phyloP scores from a whole-genome alignment of 2,797 vertebrate species.

The Paratrypauchen microcephalus region DNA sequence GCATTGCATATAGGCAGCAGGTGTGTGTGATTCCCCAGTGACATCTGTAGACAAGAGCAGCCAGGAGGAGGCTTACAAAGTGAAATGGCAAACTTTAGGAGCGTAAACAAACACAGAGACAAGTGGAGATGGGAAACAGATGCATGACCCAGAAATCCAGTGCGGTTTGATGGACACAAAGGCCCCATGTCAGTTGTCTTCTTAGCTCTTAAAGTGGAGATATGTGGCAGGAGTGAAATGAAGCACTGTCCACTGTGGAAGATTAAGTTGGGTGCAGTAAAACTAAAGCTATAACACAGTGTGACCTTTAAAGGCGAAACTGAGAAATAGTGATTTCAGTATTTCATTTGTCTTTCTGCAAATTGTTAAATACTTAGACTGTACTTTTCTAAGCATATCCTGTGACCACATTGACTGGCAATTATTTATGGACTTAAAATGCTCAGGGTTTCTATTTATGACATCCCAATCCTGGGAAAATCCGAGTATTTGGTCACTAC shows the following conservation, averaged over 20 bases:
- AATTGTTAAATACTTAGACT: too few species aligned
- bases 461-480: too few species aligned
- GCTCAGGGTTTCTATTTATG: too few species aligned
- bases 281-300: not conserved
- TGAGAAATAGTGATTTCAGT: not conserved
- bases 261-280: not conserved
- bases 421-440: too few species aligned
- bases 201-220: constrained; percentile 69
- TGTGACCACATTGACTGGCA: too few species aligned
- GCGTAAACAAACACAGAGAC: constrained; percentile 27
- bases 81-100: constrained; percentile 48
- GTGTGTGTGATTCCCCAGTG: constrained; percentile 21
- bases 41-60: constrained; percentile 19
- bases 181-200: constrained; percentile 56
- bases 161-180: constrained; percentile 61
- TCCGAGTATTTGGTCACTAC: too few species aligned
- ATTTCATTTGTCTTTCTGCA: too few species aligned
- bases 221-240: constrained; percentile 71
- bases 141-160: constrained; percentile 36
- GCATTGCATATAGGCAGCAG: constrained; percentile 6
- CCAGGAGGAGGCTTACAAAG: constrained; percentile 23
- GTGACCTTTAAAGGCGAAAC: not conserved
- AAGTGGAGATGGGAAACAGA: constrained; percentile 7
- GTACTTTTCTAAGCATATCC: too few species aligned
- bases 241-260: constrained; percentile 25